Conservation (phyloP, 2,797 vertebrate genomes). For the Podarcis siculus region DNA sequence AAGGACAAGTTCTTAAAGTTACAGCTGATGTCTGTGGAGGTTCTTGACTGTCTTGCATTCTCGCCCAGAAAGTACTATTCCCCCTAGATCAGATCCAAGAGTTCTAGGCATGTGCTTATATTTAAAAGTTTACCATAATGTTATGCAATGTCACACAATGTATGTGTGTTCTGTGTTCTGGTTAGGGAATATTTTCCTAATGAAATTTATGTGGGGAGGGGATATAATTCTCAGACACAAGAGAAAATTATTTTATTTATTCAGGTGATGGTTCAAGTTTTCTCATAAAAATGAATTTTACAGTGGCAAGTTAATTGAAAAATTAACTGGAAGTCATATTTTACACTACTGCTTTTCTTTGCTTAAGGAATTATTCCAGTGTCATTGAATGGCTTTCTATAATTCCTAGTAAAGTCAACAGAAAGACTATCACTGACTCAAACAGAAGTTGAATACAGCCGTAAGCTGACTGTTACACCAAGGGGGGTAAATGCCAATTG, state of each 20-base stretch:
- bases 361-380: conserved; percentile 51
- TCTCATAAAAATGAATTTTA: conserved; percentile 47
- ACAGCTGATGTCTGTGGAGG: too few species aligned
- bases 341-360: conserved; percentile 45
- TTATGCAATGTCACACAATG: not conserved
- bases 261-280: conserved; percentile 50
- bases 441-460: not conserved
- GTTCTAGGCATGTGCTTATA: not conserved
- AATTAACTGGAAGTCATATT: conserved; percentile 55
- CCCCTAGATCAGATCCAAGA: too few species aligned
- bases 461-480: not conserved
- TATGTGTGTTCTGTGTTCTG: conserved; percentile 35
- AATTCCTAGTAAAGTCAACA: conserved; percentile 14
- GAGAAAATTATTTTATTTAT: conserved; percentile 62
- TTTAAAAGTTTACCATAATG: conserved; percentile 32
- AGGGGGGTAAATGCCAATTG: not conserved
- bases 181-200: conserved; percentile 51
- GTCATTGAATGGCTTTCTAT: conserved; percentile 2
- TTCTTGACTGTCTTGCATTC: too few species aligned
- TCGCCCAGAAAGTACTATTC: too few species aligned
- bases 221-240: conserved; percentile 50
- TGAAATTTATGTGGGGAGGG: conserved; percentile 47
- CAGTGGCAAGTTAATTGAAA: conserved; percentile 61
- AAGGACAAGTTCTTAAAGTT: too few species aligned
- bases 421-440: conserved; percentile 6